Conservation (phyloP, 1,140 invertebrate species). For the Pachyrhynchus sulphureomaculatus region DNA sequence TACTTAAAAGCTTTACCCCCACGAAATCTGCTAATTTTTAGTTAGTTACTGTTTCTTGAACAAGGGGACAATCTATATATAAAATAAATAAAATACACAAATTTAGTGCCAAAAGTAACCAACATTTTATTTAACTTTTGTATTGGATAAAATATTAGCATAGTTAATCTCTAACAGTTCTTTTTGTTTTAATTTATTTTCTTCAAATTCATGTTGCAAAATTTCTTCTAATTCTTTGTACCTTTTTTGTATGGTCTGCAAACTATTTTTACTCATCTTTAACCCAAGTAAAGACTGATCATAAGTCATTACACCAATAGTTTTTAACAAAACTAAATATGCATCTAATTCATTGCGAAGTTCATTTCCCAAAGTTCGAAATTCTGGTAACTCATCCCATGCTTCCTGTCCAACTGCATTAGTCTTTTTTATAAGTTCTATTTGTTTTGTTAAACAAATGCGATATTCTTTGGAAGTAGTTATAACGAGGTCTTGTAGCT, state of each 20-base stretch:
- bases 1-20: too few relatives aligned
- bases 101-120: too few relatives aligned
- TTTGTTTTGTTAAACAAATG: constrained; percentile 43
- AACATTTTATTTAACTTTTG: constrained; percentile 4
- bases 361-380: constrained; percentile 38
- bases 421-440: constrained; percentile 39
- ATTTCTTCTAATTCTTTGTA: constrained; percentile 36
- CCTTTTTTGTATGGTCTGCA: constrained; percentile 20
- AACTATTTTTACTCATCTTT: constrained; percentile 13
- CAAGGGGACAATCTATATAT: too few relatives aligned
- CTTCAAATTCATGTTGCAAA: constrained; percentile 34
- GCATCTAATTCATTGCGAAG: constrained; percentile 41
- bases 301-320: constrained; percentile 39
- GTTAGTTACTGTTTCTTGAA: too few relatives aligned
- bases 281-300: constrained; percentile 32
- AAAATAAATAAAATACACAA: too few relatives aligned
- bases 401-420: constrained; percentile 34
- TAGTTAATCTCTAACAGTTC: constrained; percentile 36
- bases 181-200: constrained; percentile 37
- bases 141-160: constrained; percentile 30
- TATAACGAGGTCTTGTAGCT: constrained; percentile 37
- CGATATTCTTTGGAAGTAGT: constrained; percentile 43
- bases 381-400: constrained; percentile 45
- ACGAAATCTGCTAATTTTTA: too few relatives aligned
- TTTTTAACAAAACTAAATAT: constrained; percentile 39